A percentile compares a stretch with the other conserved stretches of the same genome.
Evolutionary conservation across 1,140 invertebrate species (phyloP).

Genomic region (Meloidogyne chitwoodi): DNA sequence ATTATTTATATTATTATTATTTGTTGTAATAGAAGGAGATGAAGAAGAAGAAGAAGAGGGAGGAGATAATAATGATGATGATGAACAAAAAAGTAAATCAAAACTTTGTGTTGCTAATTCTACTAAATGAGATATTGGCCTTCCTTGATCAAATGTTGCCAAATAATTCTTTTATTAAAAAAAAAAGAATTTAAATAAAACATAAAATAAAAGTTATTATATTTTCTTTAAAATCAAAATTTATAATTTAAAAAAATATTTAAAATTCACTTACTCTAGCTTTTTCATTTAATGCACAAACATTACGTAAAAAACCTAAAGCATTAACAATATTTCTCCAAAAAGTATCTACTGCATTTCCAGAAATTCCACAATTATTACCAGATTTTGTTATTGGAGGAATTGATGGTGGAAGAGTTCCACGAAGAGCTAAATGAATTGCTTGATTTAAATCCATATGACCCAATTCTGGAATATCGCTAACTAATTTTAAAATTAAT

Average conservation of each 20-base stretch:
- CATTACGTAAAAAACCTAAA: slow-evolving; percentile 9
- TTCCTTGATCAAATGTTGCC: neutral
- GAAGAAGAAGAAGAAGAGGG: neutral
- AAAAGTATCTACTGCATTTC: neutral
- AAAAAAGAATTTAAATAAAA: neutral
- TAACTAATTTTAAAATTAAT: slow-evolving; percentile 6
- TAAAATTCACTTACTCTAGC: neutral
- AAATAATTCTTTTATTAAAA: neutral
- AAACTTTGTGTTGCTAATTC: slow-evolving; percentile 8
- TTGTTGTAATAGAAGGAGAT: neutral
- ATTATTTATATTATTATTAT: too few relatives aligned
- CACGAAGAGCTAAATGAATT: neutral
- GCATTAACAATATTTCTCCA: slow-evolving; percentile 1
- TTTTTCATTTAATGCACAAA: slow-evolving; percentile 4
- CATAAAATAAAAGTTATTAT: too few relatives aligned
- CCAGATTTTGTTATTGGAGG: neutral
- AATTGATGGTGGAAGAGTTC: neutral
- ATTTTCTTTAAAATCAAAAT: too few relatives aligned
- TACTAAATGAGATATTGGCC: slow-evolving; percentile 1
- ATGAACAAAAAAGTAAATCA: neutral
- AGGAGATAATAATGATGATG: neutral
- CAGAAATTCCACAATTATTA: neutral
- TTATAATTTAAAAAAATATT: slow-evolving; percentile 1
- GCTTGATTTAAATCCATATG: neutral
- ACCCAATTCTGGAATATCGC: neutral